Evolutionary conservation across 2,888 invertebrate species (phyloP).

Genomic region (Cataglyphis albicans): DNA sequence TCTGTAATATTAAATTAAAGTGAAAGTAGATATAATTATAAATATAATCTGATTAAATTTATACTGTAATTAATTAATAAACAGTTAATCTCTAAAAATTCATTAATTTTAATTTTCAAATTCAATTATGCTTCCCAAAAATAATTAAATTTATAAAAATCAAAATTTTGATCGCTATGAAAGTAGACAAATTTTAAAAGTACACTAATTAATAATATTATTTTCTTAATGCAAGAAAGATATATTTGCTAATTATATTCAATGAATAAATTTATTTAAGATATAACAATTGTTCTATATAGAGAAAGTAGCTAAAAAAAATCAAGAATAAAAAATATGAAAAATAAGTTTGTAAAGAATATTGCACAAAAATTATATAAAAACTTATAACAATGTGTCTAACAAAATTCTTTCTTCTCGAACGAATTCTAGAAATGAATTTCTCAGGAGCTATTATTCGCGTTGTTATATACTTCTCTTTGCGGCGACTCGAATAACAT

Average conservation of each 20-base stretch:
- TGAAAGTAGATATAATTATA: background rate
- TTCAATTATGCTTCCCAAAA: background rate
- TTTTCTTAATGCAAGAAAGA: background rate
- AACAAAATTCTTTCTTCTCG: constrained; percentile 29
- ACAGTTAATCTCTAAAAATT: background rate
- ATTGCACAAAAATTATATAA: constrained; percentile 21
- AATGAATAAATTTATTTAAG: constrained; percentile 14
- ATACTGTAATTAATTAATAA: background rate
- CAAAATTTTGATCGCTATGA: background rate
- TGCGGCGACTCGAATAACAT: constrained; percentile 47
- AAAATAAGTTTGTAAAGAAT: constrained; percentile 38
- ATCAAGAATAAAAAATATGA: background rate
- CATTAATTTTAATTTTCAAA: background rate
- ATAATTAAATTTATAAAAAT: background rate
- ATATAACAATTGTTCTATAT: background rate
- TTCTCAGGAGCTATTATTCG: constrained; percentile 38
- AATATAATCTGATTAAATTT: background rate
- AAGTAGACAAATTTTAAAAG: background rate
- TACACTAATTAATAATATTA: background rate
- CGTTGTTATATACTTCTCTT: constrained; percentile 22
- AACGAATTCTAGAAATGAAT: constrained; percentile 44
- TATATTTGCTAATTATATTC: constrained; percentile 6
- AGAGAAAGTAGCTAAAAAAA: background rate
- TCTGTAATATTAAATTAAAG: background rate
- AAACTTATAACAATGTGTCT: constrained; percentile 36